Conservation (phyloP, 1,140 invertebrate genomes). For the Leptoteleia sp. region DNA sequence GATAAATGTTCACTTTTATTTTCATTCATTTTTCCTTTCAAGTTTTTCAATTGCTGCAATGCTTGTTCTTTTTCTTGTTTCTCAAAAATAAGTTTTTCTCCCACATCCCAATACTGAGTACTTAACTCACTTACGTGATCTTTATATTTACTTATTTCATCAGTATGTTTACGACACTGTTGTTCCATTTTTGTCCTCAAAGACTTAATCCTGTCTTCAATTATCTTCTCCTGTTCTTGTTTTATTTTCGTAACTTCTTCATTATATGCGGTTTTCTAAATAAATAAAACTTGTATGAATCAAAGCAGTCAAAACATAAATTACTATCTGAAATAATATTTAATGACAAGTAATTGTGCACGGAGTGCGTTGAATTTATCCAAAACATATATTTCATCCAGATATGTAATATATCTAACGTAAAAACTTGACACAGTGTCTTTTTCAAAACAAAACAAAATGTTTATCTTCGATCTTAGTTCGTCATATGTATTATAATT, state of each 20-base stretch:
- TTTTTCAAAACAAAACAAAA: no score
- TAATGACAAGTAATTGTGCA: no score
- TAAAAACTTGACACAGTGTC: no score
- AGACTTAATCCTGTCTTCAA: slow-evolving; percentile 79
- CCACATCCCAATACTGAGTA: slow-evolving; percentile 83
- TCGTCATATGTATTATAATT: no score
- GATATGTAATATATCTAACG: no score
- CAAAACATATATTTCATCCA: no score
- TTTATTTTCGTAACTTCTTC: slow-evolving; percentile 79
- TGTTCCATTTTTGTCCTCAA: slow-evolving; percentile 77
- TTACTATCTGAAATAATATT: no score
- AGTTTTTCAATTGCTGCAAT: slow-evolving; percentile 63
- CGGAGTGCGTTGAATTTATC: no score
- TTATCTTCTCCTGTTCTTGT: slow-evolving; percentile 80
- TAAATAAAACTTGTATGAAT: no score
- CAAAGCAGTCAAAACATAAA: no score
- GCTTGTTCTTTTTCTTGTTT: slow-evolving; percentile 81
- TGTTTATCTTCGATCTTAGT: no score
- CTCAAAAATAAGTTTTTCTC: slow-evolving; percentile 83
- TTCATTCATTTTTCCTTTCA: slow-evolving; percentile 57
- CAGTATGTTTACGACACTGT: slow-evolving; percentile 80
- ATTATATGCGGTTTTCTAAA: slow-evolving; percentile 76
- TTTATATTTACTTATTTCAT: slow-evolving; percentile 83
- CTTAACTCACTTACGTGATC: slow-evolving; percentile 81
- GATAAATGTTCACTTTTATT: slow-evolving; percentile 19